phyloP scores from a whole-genome alignment of 1,140 invertebrate species.

The Drosophila sucinea region DNA sequence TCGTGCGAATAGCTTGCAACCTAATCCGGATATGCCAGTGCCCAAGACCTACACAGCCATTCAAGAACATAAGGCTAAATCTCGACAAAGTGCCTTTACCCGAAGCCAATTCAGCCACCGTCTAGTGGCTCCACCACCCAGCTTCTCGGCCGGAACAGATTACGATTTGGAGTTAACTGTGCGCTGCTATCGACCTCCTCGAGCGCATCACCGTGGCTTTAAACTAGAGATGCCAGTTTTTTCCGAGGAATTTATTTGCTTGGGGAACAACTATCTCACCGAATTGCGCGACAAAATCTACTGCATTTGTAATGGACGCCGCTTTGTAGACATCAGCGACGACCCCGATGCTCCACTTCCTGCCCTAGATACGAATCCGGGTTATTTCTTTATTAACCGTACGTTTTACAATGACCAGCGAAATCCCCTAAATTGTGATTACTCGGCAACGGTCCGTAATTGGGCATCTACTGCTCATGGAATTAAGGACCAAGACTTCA shows the following conservation, averaged over 20 bases:
- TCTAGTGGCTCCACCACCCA: slow-evolving; percentile 6
- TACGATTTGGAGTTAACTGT: slow-evolving; percentile 81
- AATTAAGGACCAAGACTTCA: slow-evolving; percentile 84
- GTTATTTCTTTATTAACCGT: slow-evolving; percentile 91
- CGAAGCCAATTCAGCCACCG: slow-evolving; percentile 54
- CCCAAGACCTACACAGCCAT: slow-evolving; percentile 45
- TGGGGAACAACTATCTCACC: slow-evolving; percentile 86
- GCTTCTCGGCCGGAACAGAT: slow-evolving; percentile 40
- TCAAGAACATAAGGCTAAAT: slow-evolving; percentile 39
- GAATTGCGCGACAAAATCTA: slow-evolving; percentile 87
- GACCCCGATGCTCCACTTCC: slow-evolving; percentile 83
- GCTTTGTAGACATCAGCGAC: slow-evolving; percentile 86
- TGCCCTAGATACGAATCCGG: slow-evolving; percentile 84
- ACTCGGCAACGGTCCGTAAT: slow-evolving; percentile 86
- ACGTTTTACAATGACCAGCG: slow-evolving; percentile 91
- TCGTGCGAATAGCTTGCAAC: slow-evolving; percentile 18
- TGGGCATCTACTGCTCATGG: slow-evolving; percentile 85
- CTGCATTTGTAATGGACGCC: slow-evolving; percentile 87
- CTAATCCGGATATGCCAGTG: slow-evolving; percentile 25
- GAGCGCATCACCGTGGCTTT: slow-evolving; percentile 57
- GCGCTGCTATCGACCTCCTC: slow-evolving; percentile 83
- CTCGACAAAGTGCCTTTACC: slow-evolving; percentile 36
- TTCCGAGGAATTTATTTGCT: slow-evolving; percentile 85
- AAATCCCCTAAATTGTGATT: slow-evolving; percentile 85
- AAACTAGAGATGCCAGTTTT: slow-evolving; percentile 83